Conservation (phyloP, 92 coral and sea anemone genomes). For the Anthopleura xanthogrammica region DNA sequence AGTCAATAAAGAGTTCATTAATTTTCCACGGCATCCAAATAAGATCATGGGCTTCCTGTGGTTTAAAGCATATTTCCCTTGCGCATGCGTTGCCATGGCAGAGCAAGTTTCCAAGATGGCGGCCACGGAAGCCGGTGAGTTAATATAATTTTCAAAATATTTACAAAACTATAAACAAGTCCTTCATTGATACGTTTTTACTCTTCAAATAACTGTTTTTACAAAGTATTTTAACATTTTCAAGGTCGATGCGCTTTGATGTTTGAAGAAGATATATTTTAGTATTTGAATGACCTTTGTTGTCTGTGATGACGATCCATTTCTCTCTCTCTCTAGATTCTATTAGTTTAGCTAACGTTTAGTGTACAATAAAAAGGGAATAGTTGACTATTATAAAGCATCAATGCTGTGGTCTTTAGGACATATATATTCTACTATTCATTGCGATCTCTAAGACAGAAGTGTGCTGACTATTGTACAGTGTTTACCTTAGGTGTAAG, state of each 20-base stretch:
- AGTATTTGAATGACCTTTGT: constrained; percentile 11
- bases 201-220: background rate
- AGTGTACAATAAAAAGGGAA: background rate
- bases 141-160: background rate
- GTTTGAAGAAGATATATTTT: background rate
- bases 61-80: background rate
- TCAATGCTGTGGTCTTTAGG: background rate
- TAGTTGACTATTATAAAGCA: background rate
- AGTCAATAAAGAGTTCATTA: too few species aligned
- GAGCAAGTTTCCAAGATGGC: constrained; percentile 16
- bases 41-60: background rate
- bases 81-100: constrained; percentile 10
- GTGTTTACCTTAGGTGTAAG: too few species aligned
- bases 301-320: constrained; percentile 1
- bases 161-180: background rate
- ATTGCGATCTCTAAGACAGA: background rate
- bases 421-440: background rate
- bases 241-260: background rate
- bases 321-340: background rate
- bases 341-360: background rate
- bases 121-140: constrained; percentile 16
- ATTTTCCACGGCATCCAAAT: too few species aligned
- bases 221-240: background rate
- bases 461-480: too few species aligned
- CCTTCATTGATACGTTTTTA: background rate